phyloP scores from a whole-genome alignment of 2,888 invertebrate genomes.

The Caenorhabditis sp. region DNA sequence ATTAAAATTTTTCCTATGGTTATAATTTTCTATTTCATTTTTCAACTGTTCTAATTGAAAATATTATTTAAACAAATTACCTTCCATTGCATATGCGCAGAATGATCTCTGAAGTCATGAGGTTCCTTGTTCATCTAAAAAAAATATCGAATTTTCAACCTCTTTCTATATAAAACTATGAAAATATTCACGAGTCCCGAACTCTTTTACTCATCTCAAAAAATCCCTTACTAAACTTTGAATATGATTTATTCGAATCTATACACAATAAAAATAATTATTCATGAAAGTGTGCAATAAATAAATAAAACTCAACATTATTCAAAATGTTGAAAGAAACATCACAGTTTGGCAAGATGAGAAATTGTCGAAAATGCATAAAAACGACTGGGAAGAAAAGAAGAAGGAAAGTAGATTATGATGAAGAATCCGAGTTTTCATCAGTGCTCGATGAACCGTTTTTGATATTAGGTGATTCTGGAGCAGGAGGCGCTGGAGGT shows the following conservation, averaged over 20 bases:
- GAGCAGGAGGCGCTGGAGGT: slow-evolving; percentile 19
- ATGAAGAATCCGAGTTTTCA: slow-evolving; percentile 34
- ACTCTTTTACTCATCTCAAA: background rate
- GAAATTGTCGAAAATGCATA: background rate
- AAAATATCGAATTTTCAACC: too few species aligned
- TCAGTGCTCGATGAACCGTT: slow-evolving; percentile 38
- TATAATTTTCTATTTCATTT: too few species aligned
- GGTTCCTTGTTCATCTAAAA: slow-evolving; percentile 40
- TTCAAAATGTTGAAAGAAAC: background rate
- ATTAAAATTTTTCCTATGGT: too few species aligned
- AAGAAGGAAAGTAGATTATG: background rate
- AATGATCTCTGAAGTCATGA: slow-evolving; percentile 58
- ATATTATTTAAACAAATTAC: slow-evolving; percentile 10
- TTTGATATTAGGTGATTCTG: slow-evolving; percentile 21
- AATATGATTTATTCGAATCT: background rate
- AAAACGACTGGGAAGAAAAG: background rate
- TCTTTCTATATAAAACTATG: too few species aligned
- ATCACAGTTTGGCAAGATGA: background rate
- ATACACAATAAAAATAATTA: background rate
- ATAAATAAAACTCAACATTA: background rate
- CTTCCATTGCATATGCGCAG: slow-evolving; percentile 59
- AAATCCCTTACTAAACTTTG: background rate
- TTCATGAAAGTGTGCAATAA: background rate
- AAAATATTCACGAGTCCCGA: too few species aligned
- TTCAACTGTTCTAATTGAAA: too few species aligned